These are phyloP conservation scores for Epistrophe eligans DNA, from an alignment of 2,888 invertebrate species.

Conservation along the genomic window DNA sequence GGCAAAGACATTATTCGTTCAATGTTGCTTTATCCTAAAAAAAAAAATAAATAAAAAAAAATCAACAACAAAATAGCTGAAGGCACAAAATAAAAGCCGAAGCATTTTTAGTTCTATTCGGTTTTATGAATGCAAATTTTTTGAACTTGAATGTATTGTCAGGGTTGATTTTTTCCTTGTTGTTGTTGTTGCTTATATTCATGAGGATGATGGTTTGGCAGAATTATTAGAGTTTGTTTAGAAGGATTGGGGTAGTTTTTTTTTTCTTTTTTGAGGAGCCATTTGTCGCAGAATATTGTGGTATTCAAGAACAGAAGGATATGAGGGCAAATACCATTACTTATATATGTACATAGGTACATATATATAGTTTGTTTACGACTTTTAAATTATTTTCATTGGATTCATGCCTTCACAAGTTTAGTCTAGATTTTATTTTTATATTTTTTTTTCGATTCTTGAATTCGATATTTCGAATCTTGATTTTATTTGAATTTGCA, in stretches of 20 bases:
- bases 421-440: background rate
- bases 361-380: constrained; percentile 68
- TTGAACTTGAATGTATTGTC: constrained; percentile 64
- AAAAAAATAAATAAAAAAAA: constrained; percentile 2
- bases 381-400: constrained; percentile 71
- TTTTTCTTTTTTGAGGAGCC: constrained; percentile 16
- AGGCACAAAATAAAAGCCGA: constrained; percentile 31
- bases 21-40: constrained; percentile 31
- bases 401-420: constrained; percentile 38
- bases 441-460: background rate
- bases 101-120: constrained; percentile 58
- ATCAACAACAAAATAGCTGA: constrained; percentile 40
- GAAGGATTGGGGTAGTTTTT: constrained; percentile 28
- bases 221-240: background rate
- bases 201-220: constrained; percentile 23
- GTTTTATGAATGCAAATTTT: constrained; percentile 74
- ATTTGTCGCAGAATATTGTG: constrained; percentile 31
- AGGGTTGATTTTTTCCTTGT: constrained; percentile 56
- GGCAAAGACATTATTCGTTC: constrained; percentile 69
- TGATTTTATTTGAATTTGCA: constrained; percentile 38
- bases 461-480: constrained; percentile 16
- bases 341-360: background rate
- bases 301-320: constrained; percentile 34
- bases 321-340: constrained; percentile 9
- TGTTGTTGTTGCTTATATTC: constrained; percentile 31